Evolutionary conservation across 2,888 invertebrate genomes (phyloP), one percentile per base, ranked within the genome.

Genomic region (Elmis aenea): DNA sequence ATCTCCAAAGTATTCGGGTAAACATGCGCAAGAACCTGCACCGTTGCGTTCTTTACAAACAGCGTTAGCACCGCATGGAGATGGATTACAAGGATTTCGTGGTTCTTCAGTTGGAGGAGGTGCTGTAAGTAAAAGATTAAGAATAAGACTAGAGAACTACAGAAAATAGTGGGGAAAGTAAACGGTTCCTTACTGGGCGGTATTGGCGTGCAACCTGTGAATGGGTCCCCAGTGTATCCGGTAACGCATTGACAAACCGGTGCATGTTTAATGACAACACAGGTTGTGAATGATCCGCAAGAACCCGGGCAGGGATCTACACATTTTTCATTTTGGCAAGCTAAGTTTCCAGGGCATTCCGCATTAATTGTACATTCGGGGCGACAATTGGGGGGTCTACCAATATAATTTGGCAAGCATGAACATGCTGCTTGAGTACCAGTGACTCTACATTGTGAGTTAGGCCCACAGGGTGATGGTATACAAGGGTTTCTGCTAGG

Each of bases 251-350:
- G 79, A 60, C 89, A 90, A 42, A 81, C 71, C 38, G 88, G 86
- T 51, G 81, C 77, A 64, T 90, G 88, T 61, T 83, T 84, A 51
- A 83, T 72, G 30, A 84, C 85, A 48, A 75, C 76, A 64, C 91
- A 91, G 43, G 78, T 71, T 13, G 88, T 81, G 58, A 81, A 76
- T 37, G 79, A 65, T 28, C 87, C 87, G 62, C 88, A 88, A 28
- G 83, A 79, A 25, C 84, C 85, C 30, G 77, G 74, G 59, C 89
- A 90, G 33, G 89, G 88, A 61, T 88, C 84, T 41, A 74, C 72
- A 64, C 88, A 89, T 65, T 77, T 81, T 58, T 81, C 81, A 62
- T 83, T 83, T 48, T 85, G 77, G 64, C 90, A 90, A 41, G 88
- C 85, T 61, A 77, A 73, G 58, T 79, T 80, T 50, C 79, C 77